These are phyloP conservation scores for Unio pictorum DNA, from an alignment of 2,888 invertebrate species.

Conservation along the genomic window DNA sequence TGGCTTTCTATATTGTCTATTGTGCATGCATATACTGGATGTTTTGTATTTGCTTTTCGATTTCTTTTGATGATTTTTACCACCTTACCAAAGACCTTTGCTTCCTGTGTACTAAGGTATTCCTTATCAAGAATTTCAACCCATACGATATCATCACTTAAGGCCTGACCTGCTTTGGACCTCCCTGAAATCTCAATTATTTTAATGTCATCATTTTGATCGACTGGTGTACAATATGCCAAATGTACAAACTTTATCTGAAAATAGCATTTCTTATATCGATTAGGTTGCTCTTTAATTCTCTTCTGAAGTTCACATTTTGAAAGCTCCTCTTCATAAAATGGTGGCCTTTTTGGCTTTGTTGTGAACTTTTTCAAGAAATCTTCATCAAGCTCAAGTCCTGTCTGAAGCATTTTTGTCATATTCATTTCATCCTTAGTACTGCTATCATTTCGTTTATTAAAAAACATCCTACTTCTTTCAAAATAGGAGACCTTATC, in stretches of 20 bases:
- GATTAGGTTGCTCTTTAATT: conserved; percentile 14
- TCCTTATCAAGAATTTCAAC: conserved; percentile 33
- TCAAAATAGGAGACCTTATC: too few species aligned
- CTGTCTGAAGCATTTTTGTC: not conserved
- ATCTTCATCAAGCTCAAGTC: not conserved
- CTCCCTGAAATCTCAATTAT: conserved; percentile 40
- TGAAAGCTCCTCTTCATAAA: conserved; percentile 4
- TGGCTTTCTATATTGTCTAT: conserved; percentile 34
- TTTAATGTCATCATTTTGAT: conserved; percentile 12
- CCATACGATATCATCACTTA: conserved; percentile 40
- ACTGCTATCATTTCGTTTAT: too few species aligned
- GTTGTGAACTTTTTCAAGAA: conserved; percentile 2
- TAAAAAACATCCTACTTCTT: too few species aligned
- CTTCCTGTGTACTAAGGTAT: conserved; percentile 3
- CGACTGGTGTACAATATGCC: conserved; percentile 28
- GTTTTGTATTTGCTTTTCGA: conserved; percentile 17
- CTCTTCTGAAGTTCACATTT: conserved; percentile 1
- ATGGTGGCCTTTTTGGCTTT: not conserved
- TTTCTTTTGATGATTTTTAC: conserved; percentile 17
- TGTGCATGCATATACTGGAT: conserved; percentile 43
- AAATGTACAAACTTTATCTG: conserved; percentile 30
- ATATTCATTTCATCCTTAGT: too few species aligned
- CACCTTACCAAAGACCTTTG: conserved; percentile 15
- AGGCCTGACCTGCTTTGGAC: conserved; percentile 39
- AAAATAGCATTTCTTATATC: conserved; percentile 29